Percentiles rank a stretch among this genome's conserved stretches.
Evolutionary conservation across 2,113 vertebrate genomes (phyloP).

Genomic region (Gorsachius goisagi): DNA sequence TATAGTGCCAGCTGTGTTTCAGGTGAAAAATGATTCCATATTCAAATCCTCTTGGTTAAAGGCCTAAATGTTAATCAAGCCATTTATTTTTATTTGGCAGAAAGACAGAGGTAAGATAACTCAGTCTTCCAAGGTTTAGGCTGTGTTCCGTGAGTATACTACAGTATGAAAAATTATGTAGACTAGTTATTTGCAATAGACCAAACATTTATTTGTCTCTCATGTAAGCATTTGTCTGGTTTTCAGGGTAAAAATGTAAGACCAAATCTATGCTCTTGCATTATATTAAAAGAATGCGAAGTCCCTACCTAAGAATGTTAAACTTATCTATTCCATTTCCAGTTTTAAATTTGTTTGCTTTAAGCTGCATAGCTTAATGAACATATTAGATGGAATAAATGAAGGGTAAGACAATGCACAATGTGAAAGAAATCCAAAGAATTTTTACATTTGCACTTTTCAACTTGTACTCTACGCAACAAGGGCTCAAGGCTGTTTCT

Average conservation of each 20-base stretch:
- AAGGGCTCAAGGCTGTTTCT: not conserved
- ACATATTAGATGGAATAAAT: not conserved
- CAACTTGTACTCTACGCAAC: not conserved
- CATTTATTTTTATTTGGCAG: not conserved
- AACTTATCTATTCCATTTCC: not conserved
- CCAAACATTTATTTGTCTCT: conserved; percentile 36
- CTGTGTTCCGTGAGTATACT: not conserved
- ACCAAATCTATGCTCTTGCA: not conserved
- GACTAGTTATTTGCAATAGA: not conserved
- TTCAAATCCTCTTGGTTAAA: not conserved
- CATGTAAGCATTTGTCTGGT: not conserved
- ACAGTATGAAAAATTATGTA: not conserved
- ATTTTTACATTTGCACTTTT: not conserved
- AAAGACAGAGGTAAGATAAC: not conserved
- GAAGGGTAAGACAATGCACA: not conserved
- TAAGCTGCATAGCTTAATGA: not conserved
- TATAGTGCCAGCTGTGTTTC: not conserved
- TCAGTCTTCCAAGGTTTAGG: not conserved
- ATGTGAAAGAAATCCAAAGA: not conserved
- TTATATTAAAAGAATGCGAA: not conserved
- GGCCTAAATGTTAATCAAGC: not conserved
- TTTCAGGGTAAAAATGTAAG: not conserved
- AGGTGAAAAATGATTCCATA: not conserved
- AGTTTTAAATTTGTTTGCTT: not conserved
- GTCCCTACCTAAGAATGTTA: not conserved